These are phyloP conservation scores for Alosa alosa DNA, from an alignment of 2,113 vertebrate species.

Conservation along the genomic window DNA sequence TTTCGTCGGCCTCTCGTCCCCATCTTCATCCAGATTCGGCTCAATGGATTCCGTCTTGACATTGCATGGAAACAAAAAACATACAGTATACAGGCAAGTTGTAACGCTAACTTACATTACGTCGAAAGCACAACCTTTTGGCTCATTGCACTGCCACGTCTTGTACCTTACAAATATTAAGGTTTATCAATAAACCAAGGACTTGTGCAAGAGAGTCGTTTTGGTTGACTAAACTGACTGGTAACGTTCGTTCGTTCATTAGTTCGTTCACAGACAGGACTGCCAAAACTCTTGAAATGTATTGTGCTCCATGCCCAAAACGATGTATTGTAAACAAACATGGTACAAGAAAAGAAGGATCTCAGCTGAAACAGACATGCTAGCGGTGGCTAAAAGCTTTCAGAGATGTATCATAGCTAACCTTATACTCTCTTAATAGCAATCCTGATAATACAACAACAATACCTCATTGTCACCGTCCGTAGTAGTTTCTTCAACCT, in stretches of 20 bases:
- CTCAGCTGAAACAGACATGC: neutral
- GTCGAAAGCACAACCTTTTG: neutral
- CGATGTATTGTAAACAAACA: neutral
- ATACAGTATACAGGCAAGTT: neutral
- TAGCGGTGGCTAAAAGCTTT: neutral
- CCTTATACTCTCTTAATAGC: neutral
- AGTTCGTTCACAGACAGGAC: neutral
- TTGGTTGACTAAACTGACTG: neutral
- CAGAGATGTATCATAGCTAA: neutral
- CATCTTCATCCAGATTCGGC: constrained; percentile 38
- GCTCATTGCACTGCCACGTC: neutral
- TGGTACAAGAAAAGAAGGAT: neutral
- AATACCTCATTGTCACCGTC: constrained; percentile 28
- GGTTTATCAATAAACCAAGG: too few relatives aligned
- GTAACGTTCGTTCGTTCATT: neutral
- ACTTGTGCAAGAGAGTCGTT: too few relatives aligned
- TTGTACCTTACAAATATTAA: neutral
- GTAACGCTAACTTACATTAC: neutral
- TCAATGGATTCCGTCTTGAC: neutral
- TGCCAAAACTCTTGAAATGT: neutral
- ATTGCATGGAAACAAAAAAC: neutral
- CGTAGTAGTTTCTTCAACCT: neutral
- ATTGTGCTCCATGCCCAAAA: neutral
- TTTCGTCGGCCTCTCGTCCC: constrained; percentile 53
- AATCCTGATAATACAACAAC: neutral